These are phyloP conservation scores for Epistrophe eligans DNA, from an alignment of 2,888 invertebrate species.

Conservation along the genomic window DNA sequence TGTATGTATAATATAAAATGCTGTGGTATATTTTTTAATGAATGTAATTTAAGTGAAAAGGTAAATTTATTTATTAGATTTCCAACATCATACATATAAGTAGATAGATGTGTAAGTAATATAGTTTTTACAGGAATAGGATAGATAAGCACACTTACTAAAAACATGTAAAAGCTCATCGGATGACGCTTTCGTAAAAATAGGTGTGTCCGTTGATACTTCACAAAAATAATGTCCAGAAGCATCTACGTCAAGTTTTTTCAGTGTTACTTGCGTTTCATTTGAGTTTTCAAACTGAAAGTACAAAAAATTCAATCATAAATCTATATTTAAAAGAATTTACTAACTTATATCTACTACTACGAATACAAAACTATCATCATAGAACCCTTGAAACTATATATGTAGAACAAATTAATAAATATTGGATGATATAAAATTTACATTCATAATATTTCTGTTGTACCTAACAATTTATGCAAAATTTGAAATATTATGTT, in stretches of 20 bases:
- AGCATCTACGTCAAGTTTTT: constrained; percentile 90
- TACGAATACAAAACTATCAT: too few species aligned
- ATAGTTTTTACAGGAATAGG: too few species aligned
- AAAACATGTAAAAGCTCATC: constrained; percentile 91
- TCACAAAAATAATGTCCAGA: constrained; percentile 92
- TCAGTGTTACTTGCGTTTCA: constrained; percentile 85
- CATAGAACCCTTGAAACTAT: too few species aligned
- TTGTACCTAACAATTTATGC: too few species aligned
- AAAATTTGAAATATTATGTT: too few species aligned
- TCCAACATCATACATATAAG: neutral
- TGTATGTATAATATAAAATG: too few species aligned
- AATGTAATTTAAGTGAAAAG: constrained; percentile 1
- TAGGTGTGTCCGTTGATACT: constrained; percentile 92
- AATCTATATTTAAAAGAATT: neutral
- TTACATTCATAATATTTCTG: too few species aligned
- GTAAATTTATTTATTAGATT: constrained; percentile 10
- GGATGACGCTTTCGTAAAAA: constrained; percentile 92
- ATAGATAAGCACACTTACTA: constrained; percentile 86
- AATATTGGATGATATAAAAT: too few species aligned
- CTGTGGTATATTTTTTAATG: constrained; percentile 8
- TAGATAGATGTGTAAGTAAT: too few species aligned
- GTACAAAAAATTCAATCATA: neutral
- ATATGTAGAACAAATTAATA: too few species aligned
- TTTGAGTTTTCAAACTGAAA: constrained; percentile 82
- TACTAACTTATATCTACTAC: too few species aligned